Evolutionary conservation across 2,797 vertebrate species (phyloP).

Genomic region (Acrossocheilus wenchowensis): DNA sequence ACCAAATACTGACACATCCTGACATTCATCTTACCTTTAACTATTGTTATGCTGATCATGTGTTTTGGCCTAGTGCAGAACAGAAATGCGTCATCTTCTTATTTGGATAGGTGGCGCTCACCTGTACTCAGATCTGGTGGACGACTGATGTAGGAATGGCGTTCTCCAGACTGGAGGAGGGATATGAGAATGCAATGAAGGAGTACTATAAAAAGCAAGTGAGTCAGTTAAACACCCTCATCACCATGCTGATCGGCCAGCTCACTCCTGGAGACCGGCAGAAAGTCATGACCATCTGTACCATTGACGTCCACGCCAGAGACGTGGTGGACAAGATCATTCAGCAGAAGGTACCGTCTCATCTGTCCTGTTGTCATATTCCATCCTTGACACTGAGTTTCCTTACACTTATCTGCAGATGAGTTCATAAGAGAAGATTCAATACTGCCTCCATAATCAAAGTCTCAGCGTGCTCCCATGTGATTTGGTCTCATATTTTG

Average conservation of each 20-base stretch:
- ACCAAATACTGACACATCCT: not conserved
- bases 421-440: not conserved
- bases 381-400: not conserved
- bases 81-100: not conserved
- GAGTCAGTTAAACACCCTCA: conserved; percentile 87
- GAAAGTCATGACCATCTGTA: conserved; percentile 97
- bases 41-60: not conserved
- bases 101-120: conserved; percentile 85
- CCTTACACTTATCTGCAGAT: not conserved
- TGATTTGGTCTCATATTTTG: not conserved
- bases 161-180: conserved; percentile 90
- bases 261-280: conserved; percentile 90
- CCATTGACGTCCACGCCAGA: conserved; percentile 93
- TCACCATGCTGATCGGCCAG: conserved; percentile 90
- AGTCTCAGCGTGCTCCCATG: not conserved
- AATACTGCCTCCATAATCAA: not conserved
- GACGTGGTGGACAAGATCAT: conserved; percentile 95
- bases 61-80: not conserved
- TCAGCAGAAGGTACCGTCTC: conserved; percentile 84
- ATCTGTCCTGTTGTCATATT: not conserved
- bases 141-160: conserved; percentile 89
- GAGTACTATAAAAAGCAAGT: conserved; percentile 96
- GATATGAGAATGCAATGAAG: conserved; percentile 90
- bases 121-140: conserved; percentile 98
- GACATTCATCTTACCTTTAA: not conserved